A percentile compares a stretch with the other conserved stretches of the same genome.
These are phyloP conservation scores for Dasypogon diadema DNA, from an alignment of 2,888 invertebrate genomes.

Conservation along the genomic window DNA sequence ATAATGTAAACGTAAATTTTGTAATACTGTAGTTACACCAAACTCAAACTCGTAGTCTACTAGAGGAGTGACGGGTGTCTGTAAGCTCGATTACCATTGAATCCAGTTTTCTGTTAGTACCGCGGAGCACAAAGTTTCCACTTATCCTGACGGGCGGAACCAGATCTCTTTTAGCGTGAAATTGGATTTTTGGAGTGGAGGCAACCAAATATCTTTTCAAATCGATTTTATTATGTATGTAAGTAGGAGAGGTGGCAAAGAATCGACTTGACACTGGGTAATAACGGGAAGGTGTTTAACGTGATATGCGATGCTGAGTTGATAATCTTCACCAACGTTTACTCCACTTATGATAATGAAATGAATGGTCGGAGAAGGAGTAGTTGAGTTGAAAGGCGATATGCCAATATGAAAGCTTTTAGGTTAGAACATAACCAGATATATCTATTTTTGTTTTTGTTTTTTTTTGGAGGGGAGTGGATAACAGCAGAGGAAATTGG, in stretches of 20 bases:
- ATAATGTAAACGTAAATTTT: not conserved
- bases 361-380: not conserved
- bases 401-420: not conserved
- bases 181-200: conserved; percentile 52
- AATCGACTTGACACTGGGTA: conserved; percentile 40
- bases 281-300: conserved; percentile 44
- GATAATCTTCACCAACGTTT: conserved; percentile 32
- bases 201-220: conserved; percentile 50
- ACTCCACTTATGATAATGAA: conserved; percentile 41
- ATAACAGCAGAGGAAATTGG: conserved; percentile 4
- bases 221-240: conserved; percentile 52
- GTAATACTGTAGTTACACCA: conserved; percentile 21
- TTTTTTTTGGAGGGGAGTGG: not conserved
- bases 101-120: not conserved
- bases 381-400: not conserved
- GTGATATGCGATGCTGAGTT: conserved; percentile 24
- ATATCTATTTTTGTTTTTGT: too few relatives aligned
- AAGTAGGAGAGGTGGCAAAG: conserved; percentile 18
- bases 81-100: conserved; percentile 9
- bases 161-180: conserved; percentile 51
- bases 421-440: not conserved
- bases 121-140: conserved; percentile 11
- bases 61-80: not conserved
- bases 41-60: not conserved
- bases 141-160: conserved; percentile 38